Percentiles rank a stretch among this genome's conserved stretches.
phyloP scores from a whole-genome alignment of 2,113 vertebrate genomes.

The Panurus biarmicus region DNA sequence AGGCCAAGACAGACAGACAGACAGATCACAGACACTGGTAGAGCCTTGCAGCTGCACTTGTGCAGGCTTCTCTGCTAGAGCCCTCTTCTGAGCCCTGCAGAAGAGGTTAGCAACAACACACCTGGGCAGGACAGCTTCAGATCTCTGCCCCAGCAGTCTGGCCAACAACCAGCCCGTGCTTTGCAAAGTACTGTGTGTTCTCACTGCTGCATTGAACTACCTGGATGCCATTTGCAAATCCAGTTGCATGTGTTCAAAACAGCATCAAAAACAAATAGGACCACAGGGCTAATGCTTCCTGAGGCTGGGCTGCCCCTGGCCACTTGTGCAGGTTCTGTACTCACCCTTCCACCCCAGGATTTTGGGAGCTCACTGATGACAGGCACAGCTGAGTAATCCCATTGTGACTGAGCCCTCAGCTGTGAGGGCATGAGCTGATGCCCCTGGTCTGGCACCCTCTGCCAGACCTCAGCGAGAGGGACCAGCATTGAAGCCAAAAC shows the following conservation, averaged over 20 bases:
- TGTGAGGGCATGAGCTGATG: fast-evolving
- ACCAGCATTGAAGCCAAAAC: background rate
- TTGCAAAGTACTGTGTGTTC: background rate
- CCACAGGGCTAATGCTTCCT: background rate
- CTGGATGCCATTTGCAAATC: background rate
- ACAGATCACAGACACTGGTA: background rate
- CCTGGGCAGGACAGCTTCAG: background rate
- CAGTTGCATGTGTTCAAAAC: background rate
- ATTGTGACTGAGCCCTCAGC: background rate
- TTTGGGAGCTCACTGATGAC: background rate
- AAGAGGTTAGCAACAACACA: background rate
- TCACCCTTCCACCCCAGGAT: background rate
- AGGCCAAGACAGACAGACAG: background rate
- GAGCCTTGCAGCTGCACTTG: background rate
- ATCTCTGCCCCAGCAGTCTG: background rate
- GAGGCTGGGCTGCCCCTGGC: background rate
- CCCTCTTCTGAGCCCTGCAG: background rate
- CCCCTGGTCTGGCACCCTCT: background rate
- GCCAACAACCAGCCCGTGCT: background rate
- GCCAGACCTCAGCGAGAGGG: background rate
- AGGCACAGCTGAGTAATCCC: background rate
- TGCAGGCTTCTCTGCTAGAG: background rate
- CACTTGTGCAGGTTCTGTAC: background rate
- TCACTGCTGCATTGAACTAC: background rate
- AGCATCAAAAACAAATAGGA: background rate